These are phyloP conservation scores for Acronicta psi DNA, from an alignment of 2,888 invertebrate species.

Conservation along the genomic window DNA sequence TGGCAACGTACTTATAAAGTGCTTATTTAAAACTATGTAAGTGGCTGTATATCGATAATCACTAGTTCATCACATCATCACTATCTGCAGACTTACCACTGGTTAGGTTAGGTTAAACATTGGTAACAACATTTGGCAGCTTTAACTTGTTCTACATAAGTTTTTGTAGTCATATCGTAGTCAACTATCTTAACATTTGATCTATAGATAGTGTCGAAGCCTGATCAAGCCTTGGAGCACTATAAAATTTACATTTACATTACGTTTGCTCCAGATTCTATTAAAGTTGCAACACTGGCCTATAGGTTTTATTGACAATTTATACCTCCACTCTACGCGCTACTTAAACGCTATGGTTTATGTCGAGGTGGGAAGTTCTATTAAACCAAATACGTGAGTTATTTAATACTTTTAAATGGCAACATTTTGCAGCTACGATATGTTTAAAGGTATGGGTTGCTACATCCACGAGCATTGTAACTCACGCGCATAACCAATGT, in stretches of 20 bases:
- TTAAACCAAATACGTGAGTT: conserved; percentile 32
- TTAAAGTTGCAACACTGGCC: conserved; percentile 71
- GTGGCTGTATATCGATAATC: background rate
- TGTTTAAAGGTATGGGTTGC: conserved; percentile 49
- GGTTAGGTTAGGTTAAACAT: too few relatives aligned
- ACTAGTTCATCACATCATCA: background rate
- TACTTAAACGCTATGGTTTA: conserved; percentile 58
- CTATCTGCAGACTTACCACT: too few relatives aligned
- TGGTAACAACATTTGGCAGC: conserved; percentile 38
- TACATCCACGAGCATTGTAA: conserved; percentile 75
- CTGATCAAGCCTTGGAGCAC: conserved; percentile 67
- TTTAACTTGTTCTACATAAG: conserved; percentile 48
- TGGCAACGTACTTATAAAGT: background rate
- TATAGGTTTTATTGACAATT: conserved; percentile 72
- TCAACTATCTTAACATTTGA: conserved; percentile 64
- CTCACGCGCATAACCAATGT: conserved; percentile 78
- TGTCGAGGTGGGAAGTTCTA: conserved; percentile 53
- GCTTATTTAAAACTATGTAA: too few relatives aligned
- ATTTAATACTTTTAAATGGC: conserved; percentile 40
- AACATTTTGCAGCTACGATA: conserved; percentile 35
- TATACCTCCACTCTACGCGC: conserved; percentile 69
- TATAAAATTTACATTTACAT: conserved; percentile 79
- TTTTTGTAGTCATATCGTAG: conserved; percentile 37
- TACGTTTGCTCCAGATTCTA: conserved; percentile 77
- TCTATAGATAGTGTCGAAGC: conserved; percentile 69